These are phyloP conservation scores for Theretra japonica DNA, from an alignment of 2,888 invertebrate genomes.

Conservation along the genomic window DNA sequence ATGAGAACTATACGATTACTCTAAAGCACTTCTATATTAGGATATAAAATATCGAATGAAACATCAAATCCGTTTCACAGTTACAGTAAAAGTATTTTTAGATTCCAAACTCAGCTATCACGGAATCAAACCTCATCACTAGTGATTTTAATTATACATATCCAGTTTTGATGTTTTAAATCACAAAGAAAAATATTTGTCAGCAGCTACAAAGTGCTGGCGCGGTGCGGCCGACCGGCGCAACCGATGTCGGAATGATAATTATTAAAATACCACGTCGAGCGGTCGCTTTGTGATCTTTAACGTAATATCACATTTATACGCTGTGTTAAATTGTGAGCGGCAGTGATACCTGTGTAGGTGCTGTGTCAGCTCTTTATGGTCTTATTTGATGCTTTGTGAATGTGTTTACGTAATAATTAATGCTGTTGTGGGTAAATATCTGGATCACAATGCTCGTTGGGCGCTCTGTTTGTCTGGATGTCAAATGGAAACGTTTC, in stretches of 20 bases:
- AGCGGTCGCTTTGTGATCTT: conserved; percentile 51
- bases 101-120: background rate
- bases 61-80: no score
- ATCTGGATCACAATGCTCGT: no score
- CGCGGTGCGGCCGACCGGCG: conserved; percentile 40
- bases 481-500: no score
- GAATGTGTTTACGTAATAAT: no score
- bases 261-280: conserved; percentile 60
- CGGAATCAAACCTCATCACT: conserved; percentile 19
- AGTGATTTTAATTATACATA: conserved; percentile 24
- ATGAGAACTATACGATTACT: no score
- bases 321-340: conserved; percentile 14
- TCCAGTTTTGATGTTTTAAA: conserved; percentile 31
- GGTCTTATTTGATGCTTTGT: conserved; percentile 6
- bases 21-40: no score
- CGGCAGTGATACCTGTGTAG: conserved; percentile 2
- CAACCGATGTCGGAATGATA: conserved; percentile 52
- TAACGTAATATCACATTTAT: conserved; percentile 38
- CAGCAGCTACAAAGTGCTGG: conserved; percentile 40
- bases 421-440: no score
- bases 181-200: conserved; percentile 41
- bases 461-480: no score
- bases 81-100: no score
- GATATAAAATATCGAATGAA: no score
- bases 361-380: background rate